A percentile compares a stretch with the other conserved stretches of the same genome.
Evolutionary conservation across 2,797 vertebrate species (phyloP).

Genomic region (Tangara arthus): DNA sequence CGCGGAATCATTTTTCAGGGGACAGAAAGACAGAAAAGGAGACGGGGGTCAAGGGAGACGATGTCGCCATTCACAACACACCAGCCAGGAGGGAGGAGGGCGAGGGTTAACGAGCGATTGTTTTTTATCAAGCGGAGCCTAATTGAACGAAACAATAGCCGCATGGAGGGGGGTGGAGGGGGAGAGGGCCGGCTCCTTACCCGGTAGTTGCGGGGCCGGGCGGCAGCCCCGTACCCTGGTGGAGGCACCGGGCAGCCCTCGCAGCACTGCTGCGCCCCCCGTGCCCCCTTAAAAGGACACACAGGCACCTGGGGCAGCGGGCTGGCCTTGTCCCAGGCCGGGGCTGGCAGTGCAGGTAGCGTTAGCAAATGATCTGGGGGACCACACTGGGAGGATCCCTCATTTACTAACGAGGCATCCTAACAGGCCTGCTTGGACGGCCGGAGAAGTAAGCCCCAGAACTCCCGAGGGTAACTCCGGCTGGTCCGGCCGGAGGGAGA

Average conservation of each 20-base stretch:
- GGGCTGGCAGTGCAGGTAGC: not conserved
- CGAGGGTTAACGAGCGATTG: constrained; percentile 41
- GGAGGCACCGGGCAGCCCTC: not conserved
- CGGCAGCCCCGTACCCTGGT: not conserved
- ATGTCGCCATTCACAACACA: constrained; percentile 74
- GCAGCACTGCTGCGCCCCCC: not conserved
- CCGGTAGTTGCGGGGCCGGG: not conserved
- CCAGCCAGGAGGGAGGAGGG: not conserved
- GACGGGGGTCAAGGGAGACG: constrained; percentile 80
- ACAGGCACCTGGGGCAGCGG: not conserved
- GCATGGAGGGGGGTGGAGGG: not conserved
- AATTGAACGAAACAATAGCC: constrained; percentile 39
- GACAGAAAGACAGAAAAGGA: constrained; percentile 80
- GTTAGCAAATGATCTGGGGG: not conserved
- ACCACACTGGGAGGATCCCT: not conserved
- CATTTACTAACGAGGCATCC: not conserved
- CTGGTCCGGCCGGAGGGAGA: not conserved
- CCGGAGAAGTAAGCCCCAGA: not conserved
- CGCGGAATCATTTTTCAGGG: constrained; percentile 86
- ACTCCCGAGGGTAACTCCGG: not conserved
- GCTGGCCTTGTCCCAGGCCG: not conserved
- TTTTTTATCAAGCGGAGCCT: constrained; percentile 52
- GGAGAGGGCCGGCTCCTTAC: not conserved
- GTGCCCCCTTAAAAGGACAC: not conserved
- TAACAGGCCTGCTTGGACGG: not conserved